These are phyloP conservation scores for Drosophila miranda DNA, from an alignment of 1,140 invertebrate species.

Conservation along the genomic window DNA sequence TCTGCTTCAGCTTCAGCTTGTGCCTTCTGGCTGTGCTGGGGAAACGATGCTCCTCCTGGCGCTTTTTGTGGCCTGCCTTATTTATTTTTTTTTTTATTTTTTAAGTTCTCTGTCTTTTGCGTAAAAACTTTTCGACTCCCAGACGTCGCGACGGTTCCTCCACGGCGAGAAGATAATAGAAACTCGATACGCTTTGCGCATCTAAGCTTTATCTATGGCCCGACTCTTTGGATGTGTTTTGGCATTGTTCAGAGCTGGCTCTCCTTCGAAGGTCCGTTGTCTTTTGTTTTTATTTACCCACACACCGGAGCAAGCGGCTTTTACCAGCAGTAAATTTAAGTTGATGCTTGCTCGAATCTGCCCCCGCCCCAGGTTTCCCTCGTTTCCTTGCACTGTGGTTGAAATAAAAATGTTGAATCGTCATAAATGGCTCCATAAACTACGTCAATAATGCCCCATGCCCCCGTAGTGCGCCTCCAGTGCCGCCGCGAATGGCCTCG, in stretches of 20 bases:
- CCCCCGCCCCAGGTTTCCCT: not conserved
- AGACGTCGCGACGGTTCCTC: constrained; percentile 75
- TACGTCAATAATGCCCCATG: constrained; percentile 66
- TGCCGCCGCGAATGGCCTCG: constrained; percentile 24
- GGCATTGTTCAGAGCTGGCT: constrained; percentile 58
- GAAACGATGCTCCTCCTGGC: constrained; percentile 44
- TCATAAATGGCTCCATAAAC: constrained; percentile 81
- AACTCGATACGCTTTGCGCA: constrained; percentile 75
- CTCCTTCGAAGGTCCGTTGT: constrained; percentile 21
- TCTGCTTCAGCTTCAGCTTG: too few relatives aligned
- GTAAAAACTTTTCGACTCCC: constrained; percentile 77
- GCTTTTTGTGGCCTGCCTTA: constrained; percentile 45
- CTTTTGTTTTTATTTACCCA: constrained; percentile 75
- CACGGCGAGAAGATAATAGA: constrained; percentile 63
- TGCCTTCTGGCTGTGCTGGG: constrained; percentile 14
- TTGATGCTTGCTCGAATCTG: constrained; percentile 34
- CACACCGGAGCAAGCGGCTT: constrained; percentile 56
- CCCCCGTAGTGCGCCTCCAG: constrained; percentile 3
- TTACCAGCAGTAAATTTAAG: constrained; percentile 77
- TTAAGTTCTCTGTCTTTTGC: constrained; percentile 63
- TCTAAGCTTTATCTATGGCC: constrained; percentile 74
- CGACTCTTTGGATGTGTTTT: constrained; percentile 57
- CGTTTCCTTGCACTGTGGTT: constrained; percentile 58
- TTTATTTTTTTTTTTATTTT: constrained; percentile 69
- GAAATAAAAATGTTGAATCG: constrained; percentile 81